phyloP scores from a whole-genome alignment of 1,140 invertebrate genomes.

The Batillaria attramentaria region DNA sequence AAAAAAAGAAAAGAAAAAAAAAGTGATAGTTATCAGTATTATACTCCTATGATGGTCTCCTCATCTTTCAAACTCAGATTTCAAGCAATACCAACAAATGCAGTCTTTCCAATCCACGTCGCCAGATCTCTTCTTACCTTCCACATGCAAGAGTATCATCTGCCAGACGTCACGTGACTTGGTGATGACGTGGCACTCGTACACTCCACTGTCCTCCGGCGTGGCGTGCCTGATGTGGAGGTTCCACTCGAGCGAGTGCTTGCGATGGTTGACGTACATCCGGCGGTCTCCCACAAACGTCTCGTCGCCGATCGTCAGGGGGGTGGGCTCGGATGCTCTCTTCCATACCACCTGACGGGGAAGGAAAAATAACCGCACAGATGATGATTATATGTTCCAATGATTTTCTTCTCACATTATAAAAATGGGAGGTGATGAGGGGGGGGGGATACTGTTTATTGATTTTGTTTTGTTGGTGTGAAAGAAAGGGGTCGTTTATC shows the following conservation, averaged over 20 bases:
- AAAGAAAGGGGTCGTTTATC: too few species aligned
- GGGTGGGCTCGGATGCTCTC: constrained; percentile 48
- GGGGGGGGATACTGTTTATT: too few species aligned
- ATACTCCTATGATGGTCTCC: background rate
- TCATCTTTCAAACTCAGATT: background rate
- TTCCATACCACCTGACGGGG: constrained; percentile 56
- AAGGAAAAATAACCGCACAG: background rate
- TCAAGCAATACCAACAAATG: background rate
- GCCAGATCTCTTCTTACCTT: constrained; percentile 39
- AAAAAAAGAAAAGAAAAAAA: background rate
- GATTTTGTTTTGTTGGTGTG: too few species aligned
- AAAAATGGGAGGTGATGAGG: too few species aligned
- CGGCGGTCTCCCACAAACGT: constrained; percentile 49
- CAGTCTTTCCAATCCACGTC: background rate
- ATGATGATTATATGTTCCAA: too few species aligned
- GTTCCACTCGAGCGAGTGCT: constrained; percentile 54
- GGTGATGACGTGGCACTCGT: constrained; percentile 58
- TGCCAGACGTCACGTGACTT: constrained; percentile 44
- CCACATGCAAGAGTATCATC: constrained; percentile 46
- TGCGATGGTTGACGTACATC: constrained; percentile 42
- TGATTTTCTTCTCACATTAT: too few species aligned
- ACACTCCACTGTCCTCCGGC: constrained; percentile 51
- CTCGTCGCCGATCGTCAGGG: constrained; percentile 50
- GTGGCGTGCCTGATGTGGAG: constrained; percentile 52
- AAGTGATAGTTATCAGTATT: background rate